Percentiles rank a stretch among this genome's conserved stretches.
Conservation (phyloP, 2,797 vertebrate species). For the Peromyscus eremicus region DNA sequence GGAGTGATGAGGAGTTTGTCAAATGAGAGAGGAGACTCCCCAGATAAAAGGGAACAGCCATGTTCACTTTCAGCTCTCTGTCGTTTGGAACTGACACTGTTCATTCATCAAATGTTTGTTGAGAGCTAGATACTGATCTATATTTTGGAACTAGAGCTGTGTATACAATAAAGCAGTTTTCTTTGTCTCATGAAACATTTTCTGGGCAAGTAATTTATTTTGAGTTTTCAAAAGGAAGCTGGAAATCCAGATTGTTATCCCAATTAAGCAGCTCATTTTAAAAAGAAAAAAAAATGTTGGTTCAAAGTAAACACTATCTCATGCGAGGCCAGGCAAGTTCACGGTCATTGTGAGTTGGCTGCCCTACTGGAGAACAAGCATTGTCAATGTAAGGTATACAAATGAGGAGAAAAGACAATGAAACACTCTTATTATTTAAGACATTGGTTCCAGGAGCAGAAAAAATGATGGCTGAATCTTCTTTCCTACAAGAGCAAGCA, state of each 20-base stretch:
- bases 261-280: neutral
- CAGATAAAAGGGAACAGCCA: neutral
- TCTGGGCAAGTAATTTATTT: constrained; percentile 31
- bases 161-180: neutral
- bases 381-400: no score
- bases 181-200: constrained; percentile 29
- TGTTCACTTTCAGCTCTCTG: neutral
- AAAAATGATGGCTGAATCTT: neutral
- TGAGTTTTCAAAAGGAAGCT: constrained; percentile 11
- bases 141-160: neutral
- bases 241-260: neutral
- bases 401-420: neutral
- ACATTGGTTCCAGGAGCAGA: neutral
- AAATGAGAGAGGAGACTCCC: neutral
- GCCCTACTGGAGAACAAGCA: accelerated
- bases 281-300: neutral
- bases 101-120: neutral
- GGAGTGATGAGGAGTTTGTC: neutral
- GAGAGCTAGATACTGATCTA: neutral
- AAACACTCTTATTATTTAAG: neutral
- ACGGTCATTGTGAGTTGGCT: neutral
- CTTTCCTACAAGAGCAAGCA: neutral
- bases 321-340: neutral
- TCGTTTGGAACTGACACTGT: neutral
- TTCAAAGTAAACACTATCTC: neutral